phyloP scores from a whole-genome alignment of 1,140 invertebrate genomes.

The Carposina sasakii region DNA sequence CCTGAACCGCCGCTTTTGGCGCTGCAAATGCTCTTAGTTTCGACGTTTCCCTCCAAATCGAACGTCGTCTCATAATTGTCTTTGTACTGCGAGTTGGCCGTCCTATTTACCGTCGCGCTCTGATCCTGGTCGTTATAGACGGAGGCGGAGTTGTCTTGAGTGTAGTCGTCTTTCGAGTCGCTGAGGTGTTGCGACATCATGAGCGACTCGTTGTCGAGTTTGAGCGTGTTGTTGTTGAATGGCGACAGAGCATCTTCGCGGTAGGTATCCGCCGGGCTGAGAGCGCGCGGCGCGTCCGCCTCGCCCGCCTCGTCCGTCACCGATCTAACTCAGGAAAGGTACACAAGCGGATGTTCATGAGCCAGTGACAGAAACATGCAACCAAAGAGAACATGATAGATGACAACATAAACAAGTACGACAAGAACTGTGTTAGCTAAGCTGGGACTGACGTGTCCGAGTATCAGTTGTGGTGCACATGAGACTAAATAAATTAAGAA shows the following conservation, averaged over 20 bases:
- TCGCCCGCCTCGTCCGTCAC: conserved; percentile 59
- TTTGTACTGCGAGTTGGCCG: conserved; percentile 55
- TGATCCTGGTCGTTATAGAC: conserved; percentile 54
- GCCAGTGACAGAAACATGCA: conserved; percentile 65
- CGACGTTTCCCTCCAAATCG: conserved; percentile 88
- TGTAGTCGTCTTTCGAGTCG: conserved; percentile 61
- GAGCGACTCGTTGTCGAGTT: conserved; percentile 64
- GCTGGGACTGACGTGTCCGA: too few relatives aligned
- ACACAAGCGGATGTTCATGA: conserved; percentile 65
- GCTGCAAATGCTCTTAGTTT: conserved; percentile 79
- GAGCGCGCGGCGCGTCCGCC: conserved; percentile 48
- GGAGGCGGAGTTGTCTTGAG: conserved; percentile 46
- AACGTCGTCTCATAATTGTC: conserved; percentile 89
- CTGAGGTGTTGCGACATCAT: conserved; percentile 59
- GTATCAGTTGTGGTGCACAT: too few relatives aligned
- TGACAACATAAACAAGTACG: conserved; percentile 8
- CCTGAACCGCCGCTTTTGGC: conserved; percentile 78
- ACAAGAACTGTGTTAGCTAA: too few relatives aligned
- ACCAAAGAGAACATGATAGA: conserved; percentile 52
- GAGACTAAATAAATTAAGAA: too few relatives aligned
- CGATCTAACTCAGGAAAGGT: conserved; percentile 53
- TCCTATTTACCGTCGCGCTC: conserved; percentile 32
- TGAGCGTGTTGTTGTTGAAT: conserved; percentile 67
- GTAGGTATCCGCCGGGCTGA: conserved; percentile 59
- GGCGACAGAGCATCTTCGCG: conserved; percentile 39